Evolutionary conservation across 2,797 vertebrate species (phyloP).

Genomic region (Halcyon smyrnensis): DNA sequence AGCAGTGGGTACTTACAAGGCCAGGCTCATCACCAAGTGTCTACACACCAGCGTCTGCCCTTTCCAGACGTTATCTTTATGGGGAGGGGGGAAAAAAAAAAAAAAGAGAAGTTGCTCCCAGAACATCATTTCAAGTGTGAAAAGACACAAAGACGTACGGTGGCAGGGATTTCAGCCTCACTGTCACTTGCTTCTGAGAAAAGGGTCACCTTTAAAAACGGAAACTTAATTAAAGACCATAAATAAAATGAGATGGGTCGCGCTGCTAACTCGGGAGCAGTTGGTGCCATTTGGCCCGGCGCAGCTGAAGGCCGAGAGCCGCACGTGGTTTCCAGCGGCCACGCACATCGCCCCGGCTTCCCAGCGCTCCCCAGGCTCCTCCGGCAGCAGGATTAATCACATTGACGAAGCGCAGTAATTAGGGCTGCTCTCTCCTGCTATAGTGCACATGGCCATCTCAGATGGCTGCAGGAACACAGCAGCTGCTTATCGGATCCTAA

Average conservation of each 20-base stretch:
- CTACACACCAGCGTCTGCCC: neutral
- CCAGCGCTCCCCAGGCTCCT: neutral
- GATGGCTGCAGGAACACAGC: slow-evolving; percentile 2
- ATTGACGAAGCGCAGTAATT: neutral
- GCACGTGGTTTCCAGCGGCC: neutral
- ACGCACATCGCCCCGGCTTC: accelerated
- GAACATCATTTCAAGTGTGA: neutral
- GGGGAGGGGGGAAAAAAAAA: neutral
- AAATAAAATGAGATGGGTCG: neutral
- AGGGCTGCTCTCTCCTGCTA: neutral
- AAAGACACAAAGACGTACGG: neutral
- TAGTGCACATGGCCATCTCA: neutral
- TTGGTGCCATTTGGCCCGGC: slow-evolving; percentile 19
- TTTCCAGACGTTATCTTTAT: neutral
- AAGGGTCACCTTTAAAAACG: slow-evolving; percentile 18
- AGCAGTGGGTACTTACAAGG: neutral
- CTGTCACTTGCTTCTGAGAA: accelerated
- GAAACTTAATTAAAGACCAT: slow-evolving; percentile 44
- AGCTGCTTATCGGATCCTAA: neutral
- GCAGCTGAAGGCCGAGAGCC: neutral
- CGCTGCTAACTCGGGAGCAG: neutral
- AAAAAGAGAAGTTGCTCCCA: neutral
- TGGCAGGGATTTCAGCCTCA: neutral
- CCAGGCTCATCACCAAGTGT: neutral
- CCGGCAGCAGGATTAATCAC: slow-evolving; percentile 48